Evolutionary conservation across 1,140 invertebrate species (phyloP).

Genomic region (Drusus annulatus): DNA sequence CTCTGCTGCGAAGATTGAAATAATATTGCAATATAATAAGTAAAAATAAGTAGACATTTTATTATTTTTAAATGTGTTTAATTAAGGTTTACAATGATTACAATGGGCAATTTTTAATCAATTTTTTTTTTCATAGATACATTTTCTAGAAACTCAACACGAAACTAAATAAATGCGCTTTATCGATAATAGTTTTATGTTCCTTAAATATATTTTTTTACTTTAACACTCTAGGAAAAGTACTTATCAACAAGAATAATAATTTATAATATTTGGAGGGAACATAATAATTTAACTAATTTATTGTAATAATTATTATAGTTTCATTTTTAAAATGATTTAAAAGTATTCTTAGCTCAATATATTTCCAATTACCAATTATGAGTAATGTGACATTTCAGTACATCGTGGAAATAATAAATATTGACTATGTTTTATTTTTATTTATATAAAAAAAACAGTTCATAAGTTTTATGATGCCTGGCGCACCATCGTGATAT

Average conservation of each 20-base stretch:
- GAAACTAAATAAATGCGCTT: background rate
- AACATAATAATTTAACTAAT: constrained; percentile 18
- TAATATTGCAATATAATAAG: too few relatives aligned
- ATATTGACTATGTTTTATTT: too few relatives aligned
- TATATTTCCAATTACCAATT: constrained; percentile 1
- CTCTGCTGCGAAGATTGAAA: too few relatives aligned
- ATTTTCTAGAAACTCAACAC: background rate
- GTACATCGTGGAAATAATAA: too few relatives aligned
- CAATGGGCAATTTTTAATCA: constrained; percentile 12
- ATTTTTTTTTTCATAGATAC: background rate
- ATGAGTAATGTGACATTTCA: background rate
- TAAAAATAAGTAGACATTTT: background rate
- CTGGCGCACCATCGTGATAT: too few relatives aligned
- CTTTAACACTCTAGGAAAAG: background rate
- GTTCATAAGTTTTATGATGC: too few relatives aligned
- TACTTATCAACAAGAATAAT: background rate
- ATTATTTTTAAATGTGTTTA: constrained; percentile 6
- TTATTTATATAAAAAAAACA: too few relatives aligned
- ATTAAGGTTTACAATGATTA: constrained; percentile 16
- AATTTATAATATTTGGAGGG: constrained; percentile 26
- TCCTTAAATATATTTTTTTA: background rate
- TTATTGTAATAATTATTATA: background rate
- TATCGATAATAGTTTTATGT: background rate
- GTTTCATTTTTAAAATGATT: constrained; percentile 17
- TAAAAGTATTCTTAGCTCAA: background rate